Evolutionary conservation across 2,797 vertebrate genomes (phyloP).

Genomic region (Anguilla anguilla): DNA sequence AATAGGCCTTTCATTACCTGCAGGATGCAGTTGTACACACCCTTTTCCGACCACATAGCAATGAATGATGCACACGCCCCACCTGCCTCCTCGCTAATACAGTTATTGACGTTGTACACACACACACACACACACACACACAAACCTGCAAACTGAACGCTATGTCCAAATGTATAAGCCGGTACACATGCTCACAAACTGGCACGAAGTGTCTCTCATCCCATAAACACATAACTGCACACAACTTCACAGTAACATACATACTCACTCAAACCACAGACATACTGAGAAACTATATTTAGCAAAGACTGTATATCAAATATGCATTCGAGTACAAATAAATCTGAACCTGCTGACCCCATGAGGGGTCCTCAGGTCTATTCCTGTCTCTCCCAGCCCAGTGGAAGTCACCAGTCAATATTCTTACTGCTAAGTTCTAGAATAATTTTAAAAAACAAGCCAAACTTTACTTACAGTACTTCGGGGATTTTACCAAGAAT

Average conservation of each 20-base stretch:
- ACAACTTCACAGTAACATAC: background rate
- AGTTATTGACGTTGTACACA: background rate
- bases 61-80: constrained; percentile 2
- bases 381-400: background rate
- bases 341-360: background rate
- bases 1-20: constrained; percentile 10
- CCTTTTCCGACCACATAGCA: background rate
- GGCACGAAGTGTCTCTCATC: background rate
- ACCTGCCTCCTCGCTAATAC: background rate
- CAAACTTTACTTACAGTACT: background rate
- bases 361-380: background rate
- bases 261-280: background rate
- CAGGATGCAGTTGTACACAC: constrained; percentile 4
- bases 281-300: background rate
- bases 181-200: background rate
- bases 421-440: background rate
- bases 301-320: background rate
- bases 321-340: background rate
- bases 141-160: constrained; percentile 15
- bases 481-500: background rate
- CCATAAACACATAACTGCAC: no score
- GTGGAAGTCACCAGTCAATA: background rate
- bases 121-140: constrained; percentile 21
- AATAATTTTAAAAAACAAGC: background rate
- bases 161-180: background rate